These are phyloP conservation scores for Callosobruchus maculatus DNA, from an alignment of 2,888 invertebrate species.

Conservation along the genomic window DNA sequence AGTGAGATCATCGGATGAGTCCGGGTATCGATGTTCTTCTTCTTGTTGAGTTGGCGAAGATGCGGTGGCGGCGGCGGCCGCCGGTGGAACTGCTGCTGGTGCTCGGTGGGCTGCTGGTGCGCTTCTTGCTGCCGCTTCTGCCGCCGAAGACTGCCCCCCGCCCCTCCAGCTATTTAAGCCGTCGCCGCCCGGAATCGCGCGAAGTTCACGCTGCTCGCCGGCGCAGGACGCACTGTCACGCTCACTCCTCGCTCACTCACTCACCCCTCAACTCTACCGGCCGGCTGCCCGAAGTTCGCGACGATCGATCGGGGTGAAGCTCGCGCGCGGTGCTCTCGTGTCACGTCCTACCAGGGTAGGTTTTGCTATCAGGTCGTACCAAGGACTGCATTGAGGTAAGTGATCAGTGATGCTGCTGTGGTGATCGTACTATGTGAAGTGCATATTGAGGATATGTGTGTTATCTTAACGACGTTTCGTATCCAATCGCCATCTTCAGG, in stretches of 20 bases:
- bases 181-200: conserved; percentile 57
- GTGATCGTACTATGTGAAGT: neutral
- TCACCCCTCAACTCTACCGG: neutral
- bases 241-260: neutral
- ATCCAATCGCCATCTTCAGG: neutral
- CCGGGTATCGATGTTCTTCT: conserved; percentile 1
- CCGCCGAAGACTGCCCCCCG: conserved; percentile 48
- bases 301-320: neutral
- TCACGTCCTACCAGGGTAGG: neutral
- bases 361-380: neutral
- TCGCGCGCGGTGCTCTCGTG: neutral
- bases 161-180: conserved; percentile 60
- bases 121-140: neutral
- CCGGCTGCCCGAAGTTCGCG: neutral
- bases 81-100: neutral
- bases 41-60: conserved; percentile 11
- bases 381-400: neutral
- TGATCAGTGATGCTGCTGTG: neutral
- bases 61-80: conserved; percentile 36
- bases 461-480: neutral
- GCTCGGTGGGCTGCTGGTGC: neutral
- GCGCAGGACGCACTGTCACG: conserved; percentile 6
- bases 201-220: conserved; percentile 57
- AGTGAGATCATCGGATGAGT: neutral
- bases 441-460: neutral